These are phyloP conservation scores for Nothoprocta perdicaria DNA, from an alignment of 2,113 vertebrate species.

Conservation along the genomic window DNA sequence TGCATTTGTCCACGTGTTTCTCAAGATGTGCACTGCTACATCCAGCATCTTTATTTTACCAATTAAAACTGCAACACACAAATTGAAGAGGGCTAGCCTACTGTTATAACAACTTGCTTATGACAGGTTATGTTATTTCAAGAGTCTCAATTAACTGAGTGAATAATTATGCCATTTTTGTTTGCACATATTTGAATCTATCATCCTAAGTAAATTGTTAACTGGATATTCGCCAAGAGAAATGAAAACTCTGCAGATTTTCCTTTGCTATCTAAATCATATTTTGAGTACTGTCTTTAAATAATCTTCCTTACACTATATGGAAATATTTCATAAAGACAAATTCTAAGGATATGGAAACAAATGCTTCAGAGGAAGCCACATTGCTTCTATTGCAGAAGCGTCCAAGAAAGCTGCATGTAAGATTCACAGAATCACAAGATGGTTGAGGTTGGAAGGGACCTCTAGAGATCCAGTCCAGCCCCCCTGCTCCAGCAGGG, in stretches of 20 bases:
- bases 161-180: neutral
- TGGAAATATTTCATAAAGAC: neutral
- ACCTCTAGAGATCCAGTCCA: too few species aligned
- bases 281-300: neutral
- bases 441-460: too few species aligned
- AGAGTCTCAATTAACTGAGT: constrained; percentile 12
- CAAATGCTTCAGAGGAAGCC: neutral
- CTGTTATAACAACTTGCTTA: neutral
- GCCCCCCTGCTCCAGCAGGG: too few species aligned
- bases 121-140: neutral
- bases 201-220: neutral
- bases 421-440: neutral
- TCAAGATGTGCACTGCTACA: neutral
- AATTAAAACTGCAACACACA: constrained; percentile 15
- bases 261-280: neutral
- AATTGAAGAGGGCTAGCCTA: neutral
- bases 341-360: neutral
- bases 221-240: neutral
- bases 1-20: neutral
- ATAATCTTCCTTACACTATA: neutral
- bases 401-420: neutral
- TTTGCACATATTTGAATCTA: neutral
- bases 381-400: rapidly evolving
- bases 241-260: neutral
- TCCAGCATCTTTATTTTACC: neutral